phyloP scores from a whole-genome alignment of 2,797 vertebrate genomes.

The Clarias platycephalus region DNA sequence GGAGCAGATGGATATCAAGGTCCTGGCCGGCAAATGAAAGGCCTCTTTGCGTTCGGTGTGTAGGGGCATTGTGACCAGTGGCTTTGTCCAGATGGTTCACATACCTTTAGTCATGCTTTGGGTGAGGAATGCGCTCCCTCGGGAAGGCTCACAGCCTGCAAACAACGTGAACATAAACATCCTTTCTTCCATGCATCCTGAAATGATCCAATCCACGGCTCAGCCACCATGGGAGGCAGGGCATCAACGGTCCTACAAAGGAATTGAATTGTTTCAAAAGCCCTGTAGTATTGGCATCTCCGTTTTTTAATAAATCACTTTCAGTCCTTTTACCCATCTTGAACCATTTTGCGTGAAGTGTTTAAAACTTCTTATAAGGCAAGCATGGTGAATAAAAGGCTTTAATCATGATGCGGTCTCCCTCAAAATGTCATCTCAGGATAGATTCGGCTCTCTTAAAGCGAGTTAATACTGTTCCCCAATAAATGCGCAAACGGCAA shows the following conservation, averaged over 20 bases:
- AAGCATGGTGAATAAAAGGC: conserved; percentile 47
- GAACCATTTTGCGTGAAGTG: conserved; percentile 56
- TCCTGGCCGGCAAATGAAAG: conserved; percentile 60
- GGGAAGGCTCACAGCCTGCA: conserved; percentile 77
- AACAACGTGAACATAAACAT: conserved; percentile 85
- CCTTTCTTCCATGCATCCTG: conserved; percentile 61
- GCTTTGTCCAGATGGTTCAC: conserved; percentile 83
- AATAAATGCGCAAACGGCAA: conserved; percentile 68
- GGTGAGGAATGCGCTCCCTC: conserved; percentile 82
- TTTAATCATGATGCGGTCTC: conserved; percentile 52
- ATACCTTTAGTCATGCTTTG: conserved; percentile 79
- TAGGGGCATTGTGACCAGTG: conserved; percentile 75
- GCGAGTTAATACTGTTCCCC: conserved; percentile 65
- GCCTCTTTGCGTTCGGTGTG: conserved; percentile 62
- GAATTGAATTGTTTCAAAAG: conserved; percentile 7
- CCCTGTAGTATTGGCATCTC: conserved; percentile 42
- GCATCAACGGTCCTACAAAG: background rate
- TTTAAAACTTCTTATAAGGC: conserved; percentile 63
- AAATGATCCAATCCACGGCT: conserved; percentile 62
- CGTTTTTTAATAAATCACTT: conserved; percentile 22
- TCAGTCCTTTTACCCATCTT: conserved; percentile 47
- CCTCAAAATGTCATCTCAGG: conserved; percentile 52
- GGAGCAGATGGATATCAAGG: conserved; percentile 69
- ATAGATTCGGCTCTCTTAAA: conserved; percentile 70
- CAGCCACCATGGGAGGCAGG: conserved; percentile 48